These are phyloP conservation scores for Nephrocerus scutellatus DNA, from an alignment of 2,888 invertebrate genomes.

Conservation along the genomic window DNA sequence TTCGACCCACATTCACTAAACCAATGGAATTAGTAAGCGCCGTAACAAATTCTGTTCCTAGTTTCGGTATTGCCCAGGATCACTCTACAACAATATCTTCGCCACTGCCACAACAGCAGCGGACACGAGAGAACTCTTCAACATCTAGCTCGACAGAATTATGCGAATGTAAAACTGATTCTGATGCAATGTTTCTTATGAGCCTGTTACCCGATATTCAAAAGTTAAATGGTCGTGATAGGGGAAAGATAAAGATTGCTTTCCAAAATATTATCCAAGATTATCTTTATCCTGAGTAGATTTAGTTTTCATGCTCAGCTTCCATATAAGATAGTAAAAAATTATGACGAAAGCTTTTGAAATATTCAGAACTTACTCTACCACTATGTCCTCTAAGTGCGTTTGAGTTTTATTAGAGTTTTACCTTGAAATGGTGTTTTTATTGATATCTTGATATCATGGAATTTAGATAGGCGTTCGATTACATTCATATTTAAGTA, in stretches of 20 bases:
- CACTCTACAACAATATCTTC: slow-evolving; percentile 5
- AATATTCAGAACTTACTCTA: no score
- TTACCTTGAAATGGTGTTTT: no score
- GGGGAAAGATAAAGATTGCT: slow-evolving; percentile 45
- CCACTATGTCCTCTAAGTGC: no score
- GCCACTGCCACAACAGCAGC: slow-evolving; percentile 6
- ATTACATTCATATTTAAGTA: no score
- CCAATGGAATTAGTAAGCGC: slow-evolving; percentile 34
- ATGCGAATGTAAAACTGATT: slow-evolving; percentile 45
- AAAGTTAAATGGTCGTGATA: slow-evolving; percentile 42
- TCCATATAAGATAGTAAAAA: no score
- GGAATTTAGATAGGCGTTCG: no score
- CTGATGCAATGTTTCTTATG: slow-evolving; percentile 47
- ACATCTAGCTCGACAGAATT: slow-evolving; percentile 26
- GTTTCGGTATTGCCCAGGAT: no score
- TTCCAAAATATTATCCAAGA: slow-evolving; percentile 45
- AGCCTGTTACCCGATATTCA: slow-evolving; percentile 44
- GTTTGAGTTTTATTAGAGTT: no score
- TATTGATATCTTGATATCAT: no score
- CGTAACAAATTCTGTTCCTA: slow-evolving; percentile 31
- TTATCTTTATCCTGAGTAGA: slow-evolving; percentile 44
- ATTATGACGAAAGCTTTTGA: no score
- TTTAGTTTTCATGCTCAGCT: no score
- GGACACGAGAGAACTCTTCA: slow-evolving; percentile 14
- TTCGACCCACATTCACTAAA: slow-evolving; percentile 38